phyloP scores from a whole-genome alignment of 2,113 vertebrate species.

The Phaethon lepturus region DNA sequence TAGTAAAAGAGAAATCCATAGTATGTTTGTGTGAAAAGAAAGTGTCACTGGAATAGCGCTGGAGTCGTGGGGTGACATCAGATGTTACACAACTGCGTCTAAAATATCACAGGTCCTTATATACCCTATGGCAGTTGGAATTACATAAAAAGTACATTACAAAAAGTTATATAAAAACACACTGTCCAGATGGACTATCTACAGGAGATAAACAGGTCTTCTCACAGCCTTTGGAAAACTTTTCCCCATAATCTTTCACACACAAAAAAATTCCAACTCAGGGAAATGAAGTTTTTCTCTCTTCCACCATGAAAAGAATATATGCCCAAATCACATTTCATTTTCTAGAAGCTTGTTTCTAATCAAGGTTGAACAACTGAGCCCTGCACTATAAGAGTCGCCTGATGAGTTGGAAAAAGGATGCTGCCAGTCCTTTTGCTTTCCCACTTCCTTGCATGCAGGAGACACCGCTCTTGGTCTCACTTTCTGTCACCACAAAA shows the following conservation, averaged over 20 bases:
- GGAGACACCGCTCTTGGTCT: neutral
- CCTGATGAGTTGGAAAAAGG: neutral
- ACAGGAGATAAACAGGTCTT: neutral
- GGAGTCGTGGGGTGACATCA: neutral
- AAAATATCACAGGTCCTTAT: neutral
- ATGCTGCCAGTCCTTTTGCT: neutral
- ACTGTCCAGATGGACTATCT: neutral
- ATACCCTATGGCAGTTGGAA: neutral
- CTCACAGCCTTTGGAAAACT: neutral
- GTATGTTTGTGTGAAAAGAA: neutral
- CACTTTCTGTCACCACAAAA: neutral
- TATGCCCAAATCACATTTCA: neutral
- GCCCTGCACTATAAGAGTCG: neutral
- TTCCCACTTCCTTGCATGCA: rapidly evolving
- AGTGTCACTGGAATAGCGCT: neutral
- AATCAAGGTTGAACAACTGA: neutral
- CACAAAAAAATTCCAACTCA: neutral
- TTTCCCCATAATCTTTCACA: neutral
- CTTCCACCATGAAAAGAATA: neutral
- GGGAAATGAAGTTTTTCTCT: neutral
- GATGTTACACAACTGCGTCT: neutral
- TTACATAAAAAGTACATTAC: neutral
- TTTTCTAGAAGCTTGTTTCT: neutral
- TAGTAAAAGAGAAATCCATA: neutral
- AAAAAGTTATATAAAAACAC: neutral